Evolutionary conservation across 1,140 invertebrate species (phyloP).

Genomic region (Listronotus bonariensis): DNA sequence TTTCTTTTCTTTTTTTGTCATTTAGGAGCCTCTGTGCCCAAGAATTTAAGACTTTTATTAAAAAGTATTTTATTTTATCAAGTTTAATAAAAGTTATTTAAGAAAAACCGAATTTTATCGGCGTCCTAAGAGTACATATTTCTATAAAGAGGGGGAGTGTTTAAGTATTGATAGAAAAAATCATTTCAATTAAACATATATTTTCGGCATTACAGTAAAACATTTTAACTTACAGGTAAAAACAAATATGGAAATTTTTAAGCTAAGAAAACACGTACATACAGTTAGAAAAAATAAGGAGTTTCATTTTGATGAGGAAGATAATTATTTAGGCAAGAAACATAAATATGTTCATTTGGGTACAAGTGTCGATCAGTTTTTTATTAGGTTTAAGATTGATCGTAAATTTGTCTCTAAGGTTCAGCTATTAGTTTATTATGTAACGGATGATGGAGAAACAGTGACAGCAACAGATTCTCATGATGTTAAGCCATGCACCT

Average conservation of each 20-base stretch:
- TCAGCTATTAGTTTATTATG: conserved; percentile 45
- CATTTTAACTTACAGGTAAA: conserved; percentile 37
- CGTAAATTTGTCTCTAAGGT: conserved; percentile 37
- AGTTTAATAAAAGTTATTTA: no score
- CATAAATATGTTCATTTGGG: conserved; percentile 41
- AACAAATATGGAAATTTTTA: conserved; percentile 33
- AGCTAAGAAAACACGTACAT: conserved; percentile 37
- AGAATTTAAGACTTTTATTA: no score
- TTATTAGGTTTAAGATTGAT: conserved; percentile 41
- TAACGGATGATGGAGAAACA: conserved; percentile 39
- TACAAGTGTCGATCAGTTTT: conserved; percentile 36
- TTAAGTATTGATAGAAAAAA: no score
- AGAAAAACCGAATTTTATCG: no score
- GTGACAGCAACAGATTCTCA: conserved; percentile 38
- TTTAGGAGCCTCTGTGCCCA: no score
- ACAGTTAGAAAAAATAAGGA: conserved; percentile 34
- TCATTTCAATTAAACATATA: no score
- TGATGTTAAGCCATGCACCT: conserved; percentile 39
- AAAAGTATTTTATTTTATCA: no score
- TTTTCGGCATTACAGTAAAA: no score
- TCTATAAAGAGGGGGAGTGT: no score
- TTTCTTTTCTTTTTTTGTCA: no score
- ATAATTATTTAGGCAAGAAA: conserved; percentile 39
- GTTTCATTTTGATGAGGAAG: conserved; percentile 35
- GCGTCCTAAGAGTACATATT: no score